Conservation (phyloP, 1,140 invertebrate genomes). For the Frieseomelitta varia region DNA sequence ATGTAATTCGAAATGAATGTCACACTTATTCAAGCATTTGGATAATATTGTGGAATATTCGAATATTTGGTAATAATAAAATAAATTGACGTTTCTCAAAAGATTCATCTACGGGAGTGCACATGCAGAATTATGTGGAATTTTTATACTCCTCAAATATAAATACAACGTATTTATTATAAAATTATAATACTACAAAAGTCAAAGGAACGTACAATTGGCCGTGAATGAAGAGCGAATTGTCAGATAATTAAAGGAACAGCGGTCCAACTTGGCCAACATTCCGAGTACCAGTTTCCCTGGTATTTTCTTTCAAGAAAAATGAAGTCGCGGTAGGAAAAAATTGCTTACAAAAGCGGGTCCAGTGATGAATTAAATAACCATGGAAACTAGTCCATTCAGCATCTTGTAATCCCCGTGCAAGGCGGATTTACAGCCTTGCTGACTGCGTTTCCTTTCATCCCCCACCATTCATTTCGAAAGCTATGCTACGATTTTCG, state of each 20-base stretch:
- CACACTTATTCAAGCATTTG: too few relatives aligned
- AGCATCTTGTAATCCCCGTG: background rate
- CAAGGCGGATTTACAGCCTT: background rate
- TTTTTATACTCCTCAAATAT: too few relatives aligned
- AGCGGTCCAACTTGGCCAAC: background rate
- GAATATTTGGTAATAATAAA: too few relatives aligned
- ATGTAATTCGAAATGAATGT: too few relatives aligned
- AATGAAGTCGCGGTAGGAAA: background rate
- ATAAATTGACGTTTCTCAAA: too few relatives aligned
- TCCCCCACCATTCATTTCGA: background rate
- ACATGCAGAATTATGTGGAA: too few relatives aligned
- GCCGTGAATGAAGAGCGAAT: background rate
- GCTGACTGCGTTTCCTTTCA: background rate
- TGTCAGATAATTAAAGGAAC: background rate
- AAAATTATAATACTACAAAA: background rate
- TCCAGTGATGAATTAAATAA: slow-evolving; percentile 7
- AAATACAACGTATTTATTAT: background rate
- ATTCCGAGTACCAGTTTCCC: background rate
- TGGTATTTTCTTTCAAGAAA: background rate
- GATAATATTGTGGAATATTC: too few relatives aligned
- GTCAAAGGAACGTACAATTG: too few relatives aligned
- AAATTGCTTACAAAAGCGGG: background rate
- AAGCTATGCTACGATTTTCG: background rate
- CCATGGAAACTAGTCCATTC: background rate
- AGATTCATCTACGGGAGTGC: too few relatives aligned